Base-by-base conservation (phyloP, 2,888 invertebrate genomes). In the Agonopterix heracliana region DNA sequence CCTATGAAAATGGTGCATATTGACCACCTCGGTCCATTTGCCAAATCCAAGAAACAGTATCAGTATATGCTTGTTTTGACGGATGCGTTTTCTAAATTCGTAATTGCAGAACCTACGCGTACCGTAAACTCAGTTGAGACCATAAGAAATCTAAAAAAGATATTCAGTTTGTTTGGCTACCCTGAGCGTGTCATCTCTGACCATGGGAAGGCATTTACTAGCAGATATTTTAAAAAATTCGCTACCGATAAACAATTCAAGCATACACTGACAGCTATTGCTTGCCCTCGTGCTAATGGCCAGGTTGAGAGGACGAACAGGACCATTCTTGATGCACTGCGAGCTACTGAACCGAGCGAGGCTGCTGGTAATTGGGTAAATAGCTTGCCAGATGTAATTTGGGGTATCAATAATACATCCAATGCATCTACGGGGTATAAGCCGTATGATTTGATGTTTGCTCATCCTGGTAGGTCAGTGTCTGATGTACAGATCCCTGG, bases 11-110 rank as follows among this genome's bases (percentile, higher is more conserved):
- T 52, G 41, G 41, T 64, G 2, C 63, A 61, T 8, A 36, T 63
- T 2, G 61, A 63, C 12, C 63, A 64, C 46, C 53, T 60, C 53
- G 60, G 61, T 0, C 64, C 61, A 0, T 66, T 64, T 48, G 44
- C 49, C 42, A 56, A 45, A 41, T 55, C 55, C 26, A 41, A 10
- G 4, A 63, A 60, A 17, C 60, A 60, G 1, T 47, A 59, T 11
- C 40, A 52, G 9, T 64, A 62, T 34, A 57, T 64, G 52, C 13
- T 65, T 1, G 57, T 65, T n/a, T 48, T 63, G 1, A 58, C 51
- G 11, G 55, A 54, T 36, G 36, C 49, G n/a, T 49, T 49, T 42
- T 35, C 49, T 9, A 49, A 49, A 34, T 49, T 49, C 41, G 57
- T 61, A 0, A 54, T 59, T 34, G 63, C 58, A 0, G 49, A 53